Evolutionary conservation across 2,888 invertebrate species (phyloP), one percentile per base, ranked within the genome.

Genomic region (Uloborus plumipes): DNA sequence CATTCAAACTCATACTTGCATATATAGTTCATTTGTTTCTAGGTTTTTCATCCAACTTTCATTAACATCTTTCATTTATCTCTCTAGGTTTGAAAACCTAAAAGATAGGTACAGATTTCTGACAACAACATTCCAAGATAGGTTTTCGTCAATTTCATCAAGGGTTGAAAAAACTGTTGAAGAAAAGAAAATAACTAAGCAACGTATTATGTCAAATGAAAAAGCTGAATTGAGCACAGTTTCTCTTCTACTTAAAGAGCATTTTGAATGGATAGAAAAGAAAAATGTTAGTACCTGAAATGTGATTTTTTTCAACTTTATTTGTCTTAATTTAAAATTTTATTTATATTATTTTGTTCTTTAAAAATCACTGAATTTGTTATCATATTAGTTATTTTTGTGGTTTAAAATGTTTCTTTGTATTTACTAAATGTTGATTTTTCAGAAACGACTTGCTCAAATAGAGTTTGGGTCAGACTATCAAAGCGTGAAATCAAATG

Each of bases 401-500:
- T 22, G 11, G 31, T 22, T 20, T 22, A 22, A 31, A 9, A 62
- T 66, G 16, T 66, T 18, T 49, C 14, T 49, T 16, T 66, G 26
- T 26, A 26, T 2, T 26, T 26, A 26, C 26, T 26, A 4, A 26
- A 26, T 26, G 26, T 26, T 26, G n/a, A 15, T 64, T 26, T 64
- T 97, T 92, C 96, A 96, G 92, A 94, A 95, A 89, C 90, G 98
- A 22, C 94, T 95, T 88, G 26, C 70, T 22, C 22, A 59, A 14
- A 94, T 96, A 16, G 97, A 98, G 85, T 98, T 95, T 89, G 97
- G 98, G 16, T 95, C 94, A n/a, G 98, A 99, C 89, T 90, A 98
- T 87, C 93, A 94, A 39, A 93, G 94, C n/a, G 95, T 98, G n/a
- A 95, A 96, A 89, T 93, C 93, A 85, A 95, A 97, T 90, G 91